phyloP scores from a whole-genome alignment of 1,140 invertebrate species.

The Drosophila littoralis region DNA sequence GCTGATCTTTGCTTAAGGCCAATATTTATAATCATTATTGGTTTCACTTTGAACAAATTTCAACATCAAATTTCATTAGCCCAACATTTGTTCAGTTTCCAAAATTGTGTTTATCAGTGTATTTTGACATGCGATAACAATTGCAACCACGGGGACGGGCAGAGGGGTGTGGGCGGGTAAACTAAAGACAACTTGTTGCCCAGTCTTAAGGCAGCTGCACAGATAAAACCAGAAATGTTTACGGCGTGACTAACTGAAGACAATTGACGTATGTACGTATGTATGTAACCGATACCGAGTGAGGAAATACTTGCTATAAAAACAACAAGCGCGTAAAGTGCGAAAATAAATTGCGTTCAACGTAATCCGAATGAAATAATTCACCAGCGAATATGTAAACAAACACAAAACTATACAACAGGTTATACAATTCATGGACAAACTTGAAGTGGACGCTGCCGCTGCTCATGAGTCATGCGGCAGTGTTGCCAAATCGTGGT shows the following conservation, averaged over 20 bases:
- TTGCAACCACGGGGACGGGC: background rate
- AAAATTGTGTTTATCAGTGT: constrained; percentile 30
- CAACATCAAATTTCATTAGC: constrained; percentile 14
- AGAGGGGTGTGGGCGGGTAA: background rate
- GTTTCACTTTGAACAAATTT: constrained; percentile 31
- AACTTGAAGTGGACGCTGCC: constrained; percentile 52
- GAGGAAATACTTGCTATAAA: constrained; percentile 50
- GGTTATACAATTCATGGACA: constrained; percentile 81
- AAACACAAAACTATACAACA: constrained; percentile 69
- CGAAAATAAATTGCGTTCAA: constrained; percentile 52
- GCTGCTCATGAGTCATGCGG: constrained; percentile 43
- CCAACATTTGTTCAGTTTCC: constrained; percentile 23
- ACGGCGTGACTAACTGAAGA: constrained; percentile 60
- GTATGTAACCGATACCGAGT: constrained; percentile 36
- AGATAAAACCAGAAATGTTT: constrained; percentile 69
- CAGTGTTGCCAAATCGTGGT: background rate
- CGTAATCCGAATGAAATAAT: constrained; percentile 68
- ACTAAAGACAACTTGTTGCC: constrained; percentile 42
- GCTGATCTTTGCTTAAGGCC: constrained; percentile 13
- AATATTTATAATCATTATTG: constrained; percentile 49
- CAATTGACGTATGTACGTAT: constrained; percentile 28
- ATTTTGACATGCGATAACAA: constrained; percentile 31
- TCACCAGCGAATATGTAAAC: constrained; percentile 60
- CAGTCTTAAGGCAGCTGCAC: constrained; percentile 41
- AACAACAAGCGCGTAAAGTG: constrained; percentile 51